phyloP scores from a whole-genome alignment of 2,888 invertebrate species.

The Noctua comes region DNA sequence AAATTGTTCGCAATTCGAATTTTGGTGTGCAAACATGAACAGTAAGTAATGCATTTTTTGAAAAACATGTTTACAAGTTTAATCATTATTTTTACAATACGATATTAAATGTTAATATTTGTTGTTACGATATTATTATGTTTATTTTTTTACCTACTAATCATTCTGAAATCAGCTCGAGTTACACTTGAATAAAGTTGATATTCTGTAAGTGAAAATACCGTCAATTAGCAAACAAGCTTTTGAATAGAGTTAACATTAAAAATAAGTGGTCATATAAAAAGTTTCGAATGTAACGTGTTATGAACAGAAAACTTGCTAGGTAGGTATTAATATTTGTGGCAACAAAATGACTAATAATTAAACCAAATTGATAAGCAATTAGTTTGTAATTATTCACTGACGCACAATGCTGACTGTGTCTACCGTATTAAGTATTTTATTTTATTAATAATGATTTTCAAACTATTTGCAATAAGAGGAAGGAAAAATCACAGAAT shows the following conservation, averaged over 20 bases:
- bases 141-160: neutral
- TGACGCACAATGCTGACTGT: conserved; percentile 14
- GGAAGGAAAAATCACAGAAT: conserved; percentile 35
- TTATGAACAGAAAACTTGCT: conserved; percentile 12
- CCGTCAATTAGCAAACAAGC: neutral
- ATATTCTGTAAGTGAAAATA: neutral
- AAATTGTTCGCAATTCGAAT: neutral
- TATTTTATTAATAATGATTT: neutral
- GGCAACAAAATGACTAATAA: conserved; percentile 23
- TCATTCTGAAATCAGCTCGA: neutral
- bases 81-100: neutral
- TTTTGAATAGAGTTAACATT: neutral
- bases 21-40: neutral
- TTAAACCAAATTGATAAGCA: conserved; percentile 15
- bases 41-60: neutral
- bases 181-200: neutral
- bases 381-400: conserved; percentile 36
- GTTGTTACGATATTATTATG: too few species aligned
- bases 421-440: neutral
- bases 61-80: neutral
- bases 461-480: neutral
- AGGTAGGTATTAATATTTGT: conserved; percentile 21
- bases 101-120: too few species aligned
- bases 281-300: neutral
- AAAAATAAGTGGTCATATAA: conserved; percentile 1